A percentile compares a stretch with the other conserved stretches of the same genome.
These are phyloP conservation scores for Diplodus sargus DNA, from an alignment of 2,797 vertebrate species.

Conservation along the genomic window DNA sequence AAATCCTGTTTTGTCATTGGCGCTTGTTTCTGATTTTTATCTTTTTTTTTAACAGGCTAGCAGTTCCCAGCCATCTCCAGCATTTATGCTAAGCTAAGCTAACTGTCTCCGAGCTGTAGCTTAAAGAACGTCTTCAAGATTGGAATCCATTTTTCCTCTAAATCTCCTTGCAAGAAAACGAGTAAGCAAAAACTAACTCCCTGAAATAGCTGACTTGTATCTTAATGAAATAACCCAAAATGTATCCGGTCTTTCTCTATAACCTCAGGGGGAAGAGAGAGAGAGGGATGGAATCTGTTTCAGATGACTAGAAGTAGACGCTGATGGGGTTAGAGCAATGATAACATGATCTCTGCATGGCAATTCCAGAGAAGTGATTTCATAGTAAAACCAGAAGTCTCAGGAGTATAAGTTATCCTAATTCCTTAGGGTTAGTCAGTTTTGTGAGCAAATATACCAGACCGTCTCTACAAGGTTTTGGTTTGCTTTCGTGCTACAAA, in stretches of 20 bases:
- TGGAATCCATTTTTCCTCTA: neutral
- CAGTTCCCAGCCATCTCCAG: neutral
- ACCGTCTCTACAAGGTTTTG: too few relatives aligned
- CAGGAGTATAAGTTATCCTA: too few relatives aligned
- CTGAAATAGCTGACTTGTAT: neutral
- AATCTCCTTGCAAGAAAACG: neutral
- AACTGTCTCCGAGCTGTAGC: neutral
- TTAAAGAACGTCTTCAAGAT: neutral
- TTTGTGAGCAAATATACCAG: too few relatives aligned
- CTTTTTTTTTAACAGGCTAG: neutral
- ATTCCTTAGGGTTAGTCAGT: too few relatives aligned
- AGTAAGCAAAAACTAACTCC: neutral
- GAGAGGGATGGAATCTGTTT: neutral
- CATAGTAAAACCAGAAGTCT: neutral
- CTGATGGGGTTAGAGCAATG: neutral
- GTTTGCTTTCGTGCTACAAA: too few relatives aligned
- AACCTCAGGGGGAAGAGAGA: neutral
- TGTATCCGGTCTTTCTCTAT: neutral
- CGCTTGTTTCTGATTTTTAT: neutral
- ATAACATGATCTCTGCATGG: neutral
- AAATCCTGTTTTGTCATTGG: neutral
- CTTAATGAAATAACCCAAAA: neutral
- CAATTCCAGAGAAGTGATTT: neutral
- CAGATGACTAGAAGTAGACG: neutral
- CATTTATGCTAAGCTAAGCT: neutral